Evolutionary conservation across 2,113 vertebrate species (phyloP), one percentile per base, ranked within the genome.

Genomic region (Hippolais icterina): DNA sequence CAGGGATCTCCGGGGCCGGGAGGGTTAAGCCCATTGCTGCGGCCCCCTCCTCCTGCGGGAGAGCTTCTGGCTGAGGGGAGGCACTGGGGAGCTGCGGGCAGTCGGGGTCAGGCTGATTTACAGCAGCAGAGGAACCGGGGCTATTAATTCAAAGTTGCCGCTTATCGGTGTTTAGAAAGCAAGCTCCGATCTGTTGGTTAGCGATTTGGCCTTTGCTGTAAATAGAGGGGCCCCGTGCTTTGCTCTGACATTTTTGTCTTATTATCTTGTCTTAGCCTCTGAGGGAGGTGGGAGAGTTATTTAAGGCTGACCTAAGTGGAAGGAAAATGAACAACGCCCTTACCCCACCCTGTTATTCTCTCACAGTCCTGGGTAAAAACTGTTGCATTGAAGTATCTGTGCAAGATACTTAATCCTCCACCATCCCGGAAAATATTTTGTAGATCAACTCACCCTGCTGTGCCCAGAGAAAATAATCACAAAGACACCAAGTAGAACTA

Each of bases 91-190:
- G 77, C 80, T 46, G 23, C 2, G 11, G 83, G 76, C 92, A 71
- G 56, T n/a, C 14, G 0, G 68, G 91, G 86, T 96, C 93, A 95
- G 59, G 33, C 77, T 93, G 92, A 95, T 96, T 96, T 96, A 94
- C 93, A 83, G 83, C 92, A 50, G 84, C 17, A 3, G 75, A 93
- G 88, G 87, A 92, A 82, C 94, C 0, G 8, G 61, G 72, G 84
- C 87, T 78, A 59, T 53, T 82, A 74, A 95, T 93, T 97, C 96
- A 96, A 97, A 96, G 96, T 81, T 90, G 86, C 93, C 86, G 89
- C 95, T 97, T 97, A 97, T 97, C 96, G 71, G 76, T 94, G 93
- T 97, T 97, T 96, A 66, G 96, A 96, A 79, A 96, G 92, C 83
- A 69, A 96, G 85, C 72, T 75, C 93, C 56, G 13, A 96, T 92